phyloP scores from a whole-genome alignment of 2,797 vertebrate species.

The Eulemur coronatus region DNA sequence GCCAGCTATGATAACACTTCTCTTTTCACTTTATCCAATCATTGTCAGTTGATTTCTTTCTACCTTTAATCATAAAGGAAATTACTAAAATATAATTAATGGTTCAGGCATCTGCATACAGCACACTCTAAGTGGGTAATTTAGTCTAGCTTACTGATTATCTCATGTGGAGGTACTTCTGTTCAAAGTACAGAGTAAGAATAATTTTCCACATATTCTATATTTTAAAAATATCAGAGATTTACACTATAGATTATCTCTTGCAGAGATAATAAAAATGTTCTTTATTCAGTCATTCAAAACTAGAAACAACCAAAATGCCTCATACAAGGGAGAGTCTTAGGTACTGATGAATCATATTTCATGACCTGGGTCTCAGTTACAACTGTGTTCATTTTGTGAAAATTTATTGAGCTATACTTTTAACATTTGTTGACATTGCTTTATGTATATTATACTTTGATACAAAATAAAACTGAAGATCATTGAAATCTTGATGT shows the following conservation, averaged over 20 bases:
- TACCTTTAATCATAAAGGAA: background rate
- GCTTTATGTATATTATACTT: background rate
- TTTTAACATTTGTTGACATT: background rate
- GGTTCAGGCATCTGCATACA: background rate
- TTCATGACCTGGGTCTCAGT: background rate
- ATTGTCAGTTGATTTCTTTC: background rate
- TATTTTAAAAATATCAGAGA: background rate
- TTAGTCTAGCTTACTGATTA: background rate
- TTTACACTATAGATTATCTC: background rate
- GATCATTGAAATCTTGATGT: background rate
- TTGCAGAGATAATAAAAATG: background rate
- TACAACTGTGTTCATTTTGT: background rate
- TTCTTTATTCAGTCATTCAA: background rate
- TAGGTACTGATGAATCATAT: background rate
- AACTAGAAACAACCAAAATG: background rate
- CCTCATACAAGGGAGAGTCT: background rate
- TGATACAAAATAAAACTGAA: background rate
- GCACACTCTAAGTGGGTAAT: background rate
- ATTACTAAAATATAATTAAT: background rate
- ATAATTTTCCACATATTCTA: background rate
- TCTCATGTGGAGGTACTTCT: background rate
- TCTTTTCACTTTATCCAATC: background rate
- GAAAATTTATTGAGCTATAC: background rate
- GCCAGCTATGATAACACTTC: background rate
- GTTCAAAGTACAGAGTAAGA: background rate